Base-by-base conservation (phyloP, 1,140 invertebrate species). In the Neodiprion pinetum region DNA sequence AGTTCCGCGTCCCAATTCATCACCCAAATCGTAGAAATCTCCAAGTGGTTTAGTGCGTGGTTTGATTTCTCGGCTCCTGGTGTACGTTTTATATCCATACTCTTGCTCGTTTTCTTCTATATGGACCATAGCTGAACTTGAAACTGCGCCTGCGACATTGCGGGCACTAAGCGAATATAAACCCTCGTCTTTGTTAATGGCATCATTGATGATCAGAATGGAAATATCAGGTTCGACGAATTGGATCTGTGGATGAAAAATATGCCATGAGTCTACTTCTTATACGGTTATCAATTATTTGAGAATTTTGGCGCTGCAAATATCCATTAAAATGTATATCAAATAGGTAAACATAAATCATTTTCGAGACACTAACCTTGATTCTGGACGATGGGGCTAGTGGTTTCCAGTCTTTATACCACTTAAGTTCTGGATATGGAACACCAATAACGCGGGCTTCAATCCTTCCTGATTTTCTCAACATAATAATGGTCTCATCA, bases 401-500 rank as follows among this genome's bases (percentile, higher is more conserved):
- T 2, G 96, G 96, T 82, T 96, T 94, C 96, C 97, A 98, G 85
- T 99, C 97, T 88, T 98, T 99, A 88, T 95, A 98, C 96, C 96
- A 99, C 84, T 96, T 97, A n/a, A 99, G 92, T 77, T 97, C 96
- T 0, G 98, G 98, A 80, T 94, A 94, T 0, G 98, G 98, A 73
- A 96, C 93, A 11, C 97, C 98, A 47, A 93, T 93, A 66, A 99
- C 93, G 70, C 95, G 91, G 66, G 97, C 98, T 82, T 95, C 94
- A 48, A 99, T 89, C 69, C 92, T 90, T 7, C 93, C 95, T 69
- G 90, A 92, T 72, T 93, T 92, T 67, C 96, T 88, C 4, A 93
- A 83, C 90, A 96, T 93, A 9, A 96, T 92, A 48, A 93, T 92
- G 1, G 92, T 92, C 84, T 99, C 96, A 72, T 96, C 93, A 0